Base-by-base conservation (phyloP, 2,888 invertebrate genomes). In the Drosophila austrosaltans region DNA sequence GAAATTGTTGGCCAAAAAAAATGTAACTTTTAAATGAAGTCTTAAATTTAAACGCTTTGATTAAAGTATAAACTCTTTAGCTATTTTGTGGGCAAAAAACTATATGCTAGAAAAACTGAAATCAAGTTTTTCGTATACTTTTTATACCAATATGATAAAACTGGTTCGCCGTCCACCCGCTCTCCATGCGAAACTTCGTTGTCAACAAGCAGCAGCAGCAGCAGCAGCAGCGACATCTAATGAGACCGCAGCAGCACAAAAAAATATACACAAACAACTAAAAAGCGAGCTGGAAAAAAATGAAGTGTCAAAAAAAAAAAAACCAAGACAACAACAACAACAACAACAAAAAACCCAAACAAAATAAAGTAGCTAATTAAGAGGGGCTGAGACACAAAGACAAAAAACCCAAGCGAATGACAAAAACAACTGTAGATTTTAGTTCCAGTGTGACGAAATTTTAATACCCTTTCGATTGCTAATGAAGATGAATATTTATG, bases 331-430 rank as follows among this genome's bases (percentile, higher is more conserved):
- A 48, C 36, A 8, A 36, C 8, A 36, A 36, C 36, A 36, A 36
- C 36, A 36, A 36, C 36, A 36, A 8, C 8, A 36, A 2, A 8
- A 75, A 65, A 64, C 75, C 54, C 76, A 75, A 77, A 60, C 76
- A 75, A 87, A 70, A 74, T 80, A 76, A 87, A 48, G 72, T 78
- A 80, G 77, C 88, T 83, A 83, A 83, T 83, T 87, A 85, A 87
- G 78, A 71, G 69, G 36, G 75, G 66, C 16, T 22, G 20, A 30
- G 30, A 30, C 30, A 30, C 36, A 20, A 39, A 36, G 56, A 22
- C 20, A 44, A 44, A 44, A 44, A 44, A 44, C 44, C 22, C 44
- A 48, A 8, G 44, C 44, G 22, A 48, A 44, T 20, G 8, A 7
- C 16, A 22, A 48, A 25, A 48, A 48, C 22, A 25, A 48, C 25